Conservation (phyloP, 2,113 vertebrate species). For the Microtus richardsoni region DNA sequence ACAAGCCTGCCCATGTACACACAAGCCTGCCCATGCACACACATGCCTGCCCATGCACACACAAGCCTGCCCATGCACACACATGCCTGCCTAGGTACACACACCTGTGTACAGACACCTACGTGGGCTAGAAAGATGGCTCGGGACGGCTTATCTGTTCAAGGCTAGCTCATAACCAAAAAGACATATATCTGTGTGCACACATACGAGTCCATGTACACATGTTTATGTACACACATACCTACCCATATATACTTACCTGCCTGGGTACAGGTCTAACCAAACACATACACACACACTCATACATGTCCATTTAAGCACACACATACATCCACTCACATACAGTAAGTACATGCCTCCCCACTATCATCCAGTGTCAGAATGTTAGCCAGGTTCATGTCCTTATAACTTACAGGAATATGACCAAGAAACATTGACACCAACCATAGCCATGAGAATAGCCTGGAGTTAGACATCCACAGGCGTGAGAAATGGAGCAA, state of each 20-base stretch:
- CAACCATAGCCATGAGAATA: not conserved
- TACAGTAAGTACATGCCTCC: not conserved
- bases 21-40: not conserved
- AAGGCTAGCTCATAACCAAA: not conserved
- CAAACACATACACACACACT: not conserved
- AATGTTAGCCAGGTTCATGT: not conserved
- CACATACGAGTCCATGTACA: not conserved
- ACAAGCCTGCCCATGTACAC: not conserved
- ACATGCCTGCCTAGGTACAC: not conserved
- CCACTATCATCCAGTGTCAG: not conserved
- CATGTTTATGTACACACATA: not conserved
- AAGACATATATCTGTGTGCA: rapidly evolving
- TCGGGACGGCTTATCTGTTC: not conserved
- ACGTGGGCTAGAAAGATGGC: not conserved
- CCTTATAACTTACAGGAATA: not conserved
- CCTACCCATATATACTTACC: not conserved
- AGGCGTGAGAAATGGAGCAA: not conserved
- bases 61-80: not conserved
- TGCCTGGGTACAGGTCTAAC: not conserved
- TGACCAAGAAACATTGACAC: not conserved
- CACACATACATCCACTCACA: not conserved
- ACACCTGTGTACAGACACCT: not conserved
- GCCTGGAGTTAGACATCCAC: not conserved
- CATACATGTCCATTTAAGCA: not conserved
- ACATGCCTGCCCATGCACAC: not conserved